Conservation (phyloP, 1,140 invertebrate genomes). For the Melipona quadrifasciata region DNA sequence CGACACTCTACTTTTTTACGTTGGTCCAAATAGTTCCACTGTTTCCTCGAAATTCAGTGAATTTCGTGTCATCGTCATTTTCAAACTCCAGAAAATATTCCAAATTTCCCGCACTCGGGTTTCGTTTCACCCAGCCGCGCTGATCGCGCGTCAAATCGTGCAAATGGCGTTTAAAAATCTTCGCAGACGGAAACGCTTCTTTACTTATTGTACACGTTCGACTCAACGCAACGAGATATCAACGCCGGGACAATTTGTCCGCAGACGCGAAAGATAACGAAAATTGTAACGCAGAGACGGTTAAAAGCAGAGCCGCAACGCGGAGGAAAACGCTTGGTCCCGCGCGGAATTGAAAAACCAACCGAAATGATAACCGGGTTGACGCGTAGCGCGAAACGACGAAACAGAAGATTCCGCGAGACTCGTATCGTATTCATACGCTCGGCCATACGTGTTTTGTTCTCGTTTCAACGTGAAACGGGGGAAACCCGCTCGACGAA, state of each 20-base stretch:
- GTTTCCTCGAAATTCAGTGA: too few relatives aligned
- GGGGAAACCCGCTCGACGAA: constrained; percentile 17
- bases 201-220: too few relatives aligned
- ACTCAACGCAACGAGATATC: background rate
- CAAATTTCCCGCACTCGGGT: background rate
- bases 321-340: background rate
- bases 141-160: background rate
- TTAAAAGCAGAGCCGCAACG: background rate
- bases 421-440: constrained; percentile 3
- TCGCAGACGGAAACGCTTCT: background rate
- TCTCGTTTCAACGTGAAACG: constrained; percentile 10
- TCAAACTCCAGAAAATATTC: too few relatives aligned
- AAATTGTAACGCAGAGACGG: background rate
- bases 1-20: too few relatives aligned
- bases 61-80: too few relatives aligned
- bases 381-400: background rate
- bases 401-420: constrained; percentile 14
- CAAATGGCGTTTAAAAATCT: background rate
- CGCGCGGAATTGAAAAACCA: constrained; percentile 19
- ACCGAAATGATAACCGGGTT: constrained; percentile 3
- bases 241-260: constrained; percentile 22
- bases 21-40: too few relatives aligned
- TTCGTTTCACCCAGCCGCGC: background rate
- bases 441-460: background rate
- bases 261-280: background rate